These are phyloP conservation scores for Otolemur garnettii DNA, from an alignment of 2,113 vertebrate species.

Conservation along the genomic window DNA sequence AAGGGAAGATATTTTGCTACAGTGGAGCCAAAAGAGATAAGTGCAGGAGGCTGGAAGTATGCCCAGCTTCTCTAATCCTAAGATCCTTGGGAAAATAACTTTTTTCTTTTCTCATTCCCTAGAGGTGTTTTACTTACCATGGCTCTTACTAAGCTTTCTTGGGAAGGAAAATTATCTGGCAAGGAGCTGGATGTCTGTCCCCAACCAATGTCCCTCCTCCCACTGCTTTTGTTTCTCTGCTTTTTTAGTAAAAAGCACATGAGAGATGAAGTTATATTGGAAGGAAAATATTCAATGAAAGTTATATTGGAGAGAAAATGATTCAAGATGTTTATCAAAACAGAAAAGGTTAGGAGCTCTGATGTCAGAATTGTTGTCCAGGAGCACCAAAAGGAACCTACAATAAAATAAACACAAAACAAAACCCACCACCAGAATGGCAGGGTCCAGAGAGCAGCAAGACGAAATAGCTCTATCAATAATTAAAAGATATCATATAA, in stretches of 20 bases:
- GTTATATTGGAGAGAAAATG: background rate
- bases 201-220: background rate
- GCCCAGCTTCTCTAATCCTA: constrained; percentile 45
- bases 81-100: constrained; percentile 50
- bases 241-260: background rate
- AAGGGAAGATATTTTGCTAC: constrained; percentile 53
- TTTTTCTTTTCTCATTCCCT: constrained; percentile 21
- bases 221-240: background rate
- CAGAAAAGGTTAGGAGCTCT: background rate
- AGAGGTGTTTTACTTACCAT: constrained; percentile 41
- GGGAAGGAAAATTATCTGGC: background rate
- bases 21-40: constrained; percentile 48
- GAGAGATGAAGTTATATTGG: background rate
- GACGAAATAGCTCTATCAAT: background rate
- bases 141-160: constrained; percentile 4
- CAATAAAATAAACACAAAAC: background rate
- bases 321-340: background rate
- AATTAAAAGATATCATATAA: background rate
- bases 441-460: background rate
- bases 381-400: background rate
- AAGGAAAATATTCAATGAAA: background rate
- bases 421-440: background rate
- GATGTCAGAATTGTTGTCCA: background rate
- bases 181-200: background rate
- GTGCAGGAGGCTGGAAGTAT: constrained; percentile 1